Percentiles rank a stretch among this genome's conserved stretches.
These are phyloP conservation scores for Eurystomus gularis DNA, from an alignment of 2,113 vertebrate genomes.

Conservation along the genomic window DNA sequence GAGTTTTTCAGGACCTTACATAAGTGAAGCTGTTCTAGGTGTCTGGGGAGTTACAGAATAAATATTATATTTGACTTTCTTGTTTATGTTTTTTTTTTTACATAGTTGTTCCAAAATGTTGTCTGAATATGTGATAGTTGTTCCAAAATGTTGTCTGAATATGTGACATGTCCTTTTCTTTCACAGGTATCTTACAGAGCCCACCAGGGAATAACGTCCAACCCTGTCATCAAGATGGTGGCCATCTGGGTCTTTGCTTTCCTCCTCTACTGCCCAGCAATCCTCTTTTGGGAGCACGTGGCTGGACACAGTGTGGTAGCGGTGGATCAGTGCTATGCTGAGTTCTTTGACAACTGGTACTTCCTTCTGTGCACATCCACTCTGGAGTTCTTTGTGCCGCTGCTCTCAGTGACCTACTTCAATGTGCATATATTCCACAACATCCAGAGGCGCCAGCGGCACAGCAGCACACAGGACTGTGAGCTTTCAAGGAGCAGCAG, in stretches of 20 bases:
- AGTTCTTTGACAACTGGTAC: constrained; percentile 84
- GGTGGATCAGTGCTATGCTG: constrained; percentile 64
- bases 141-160: background rate
- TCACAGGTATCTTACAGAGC: constrained; percentile 85
- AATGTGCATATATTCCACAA: constrained; percentile 85
- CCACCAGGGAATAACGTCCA: constrained; percentile 71
- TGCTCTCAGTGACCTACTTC: constrained; percentile 85
- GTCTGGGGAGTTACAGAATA: background rate
- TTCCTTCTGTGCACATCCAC: constrained; percentile 81
- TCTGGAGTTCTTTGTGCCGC: constrained; percentile 88
- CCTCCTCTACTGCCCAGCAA: constrained; percentile 84
- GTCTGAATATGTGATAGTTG: background rate
- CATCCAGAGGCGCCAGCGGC: constrained; percentile 70
- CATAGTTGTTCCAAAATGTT: too few relatives aligned
- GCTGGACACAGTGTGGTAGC: background rate
- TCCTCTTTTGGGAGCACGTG: constrained; percentile 79
- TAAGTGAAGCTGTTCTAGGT: background rate
- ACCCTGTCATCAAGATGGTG: constrained; percentile 79
- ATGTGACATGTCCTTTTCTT: background rate
- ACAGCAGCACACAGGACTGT: fast-evolving
- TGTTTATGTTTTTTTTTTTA: background rate
- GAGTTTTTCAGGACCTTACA: background rate
- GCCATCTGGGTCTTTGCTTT: constrained; percentile 85
- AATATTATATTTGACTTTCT: background rate
- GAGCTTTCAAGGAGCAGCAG: background rate